Conservation (phyloP, 2,797 vertebrate genomes). For the Xenentodon cancila region DNA sequence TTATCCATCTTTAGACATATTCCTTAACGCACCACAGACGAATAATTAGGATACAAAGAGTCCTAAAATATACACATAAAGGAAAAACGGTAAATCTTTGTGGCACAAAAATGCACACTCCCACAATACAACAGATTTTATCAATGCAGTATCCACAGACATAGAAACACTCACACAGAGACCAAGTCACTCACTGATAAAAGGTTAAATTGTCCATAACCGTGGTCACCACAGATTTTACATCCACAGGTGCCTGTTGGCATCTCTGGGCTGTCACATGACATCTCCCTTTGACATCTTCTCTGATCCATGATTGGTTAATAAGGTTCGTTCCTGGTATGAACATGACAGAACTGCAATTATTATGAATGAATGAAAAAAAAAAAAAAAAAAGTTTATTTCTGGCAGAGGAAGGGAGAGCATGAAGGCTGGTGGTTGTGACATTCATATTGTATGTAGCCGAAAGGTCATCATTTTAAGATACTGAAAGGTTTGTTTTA, state of each 20-base stretch:
- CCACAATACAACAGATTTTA: too few relatives aligned
- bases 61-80: too few relatives aligned
- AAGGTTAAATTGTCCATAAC: slow-evolving; percentile 39
- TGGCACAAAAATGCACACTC: too few relatives aligned
- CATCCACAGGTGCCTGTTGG: slow-evolving; percentile 45
- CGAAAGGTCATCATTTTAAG: not conserved
- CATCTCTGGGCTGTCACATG: slow-evolving; percentile 39
- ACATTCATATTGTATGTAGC: slow-evolving; percentile 4
- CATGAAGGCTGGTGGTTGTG: not conserved
- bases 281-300: slow-evolving; percentile 34
- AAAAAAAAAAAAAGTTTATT: slow-evolving; percentile 5
- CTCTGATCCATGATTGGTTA: slow-evolving; percentile 54
- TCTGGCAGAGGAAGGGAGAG: slow-evolving; percentile 10
- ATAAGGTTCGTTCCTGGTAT: slow-evolving; percentile 43
- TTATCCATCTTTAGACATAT: too few relatives aligned
- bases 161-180: slow-evolving; percentile 9
- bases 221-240: slow-evolving; percentile 53
- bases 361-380: slow-evolving; percentile 13
- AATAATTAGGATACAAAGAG: too few relatives aligned
- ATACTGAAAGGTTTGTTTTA: too few relatives aligned
- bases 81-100: too few relatives aligned
- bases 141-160: not conserved
- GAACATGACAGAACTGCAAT: slow-evolving; percentile 57
- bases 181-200: slow-evolving; percentile 37
- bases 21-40: too few relatives aligned